Base-by-base conservation (phyloP, 1,140 invertebrate genomes). In the Oscheius sp. region DNA sequence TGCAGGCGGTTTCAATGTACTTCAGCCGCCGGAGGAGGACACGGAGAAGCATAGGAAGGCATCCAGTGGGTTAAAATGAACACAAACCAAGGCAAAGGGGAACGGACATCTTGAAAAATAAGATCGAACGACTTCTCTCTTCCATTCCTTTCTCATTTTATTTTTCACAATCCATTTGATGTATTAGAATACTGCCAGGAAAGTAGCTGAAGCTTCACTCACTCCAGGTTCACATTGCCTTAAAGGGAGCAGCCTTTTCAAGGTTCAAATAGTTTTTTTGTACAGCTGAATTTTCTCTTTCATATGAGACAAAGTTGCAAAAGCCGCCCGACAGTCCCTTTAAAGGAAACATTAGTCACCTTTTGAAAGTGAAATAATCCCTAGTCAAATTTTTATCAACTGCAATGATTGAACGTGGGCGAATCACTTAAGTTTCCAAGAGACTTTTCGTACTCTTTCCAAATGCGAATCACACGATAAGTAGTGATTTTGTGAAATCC, bases 21-120 rank as follows among this genome's bases (percentile, higher is more conserved):
- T 71, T 4, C 59, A 23, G 23, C 69, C 69, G 18, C 69, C 69
- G 1, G 58, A 71, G 26, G 69, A 71, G 31, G 69, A 71, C 45
- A 2, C 64, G 23, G 69, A 46, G 26, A 63, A 64, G 26, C 69
- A 63, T 38, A 45, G 58, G 26, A 71, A 64, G 42, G 58, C 58
- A 20, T 49, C 69, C 23, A 58, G 69, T 71, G 29, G 36, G 67
- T 61, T 4, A n/a, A n/a, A n/a, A n/a, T n/a, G n/a, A n/a, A n/a
- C n/a, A n/a, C n/a, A n/a, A n/a, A n/a, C 18, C 15, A 42, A 42
- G 7, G 7, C 7, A 42, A 42, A 42, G 38, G n/a, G 38, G 38
- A 42, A n/a, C n/a, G 38, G n/a, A 42, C 38, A 42, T 42, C 38
- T n/a, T n/a, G n/a, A n/a, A n/a, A n/a, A n/a, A n/a, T n/a, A n/a